Evolutionary conservation across 2,888 invertebrate species (phyloP).

Genomic region (Hoplodrina ambigua): DNA sequence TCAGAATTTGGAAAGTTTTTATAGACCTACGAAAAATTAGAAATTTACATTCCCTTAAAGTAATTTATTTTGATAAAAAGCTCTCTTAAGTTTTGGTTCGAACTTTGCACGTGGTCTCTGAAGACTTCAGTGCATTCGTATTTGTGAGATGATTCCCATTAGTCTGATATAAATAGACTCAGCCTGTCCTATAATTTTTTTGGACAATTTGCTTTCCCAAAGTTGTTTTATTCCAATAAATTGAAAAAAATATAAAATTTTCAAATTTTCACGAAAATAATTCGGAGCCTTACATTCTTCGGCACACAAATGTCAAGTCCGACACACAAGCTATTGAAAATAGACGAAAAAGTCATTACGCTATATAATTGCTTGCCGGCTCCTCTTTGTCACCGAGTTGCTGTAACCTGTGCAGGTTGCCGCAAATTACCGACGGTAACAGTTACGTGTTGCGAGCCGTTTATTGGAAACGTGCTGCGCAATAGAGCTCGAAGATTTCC

Average conservation of each 20-base stretch:
- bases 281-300: not conserved
- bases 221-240: not conserved
- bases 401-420: conserved; percentile 33
- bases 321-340: conserved; percentile 24
- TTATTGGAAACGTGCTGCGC: conserved; percentile 58
- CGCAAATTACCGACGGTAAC: conserved; percentile 30
- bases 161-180: too few relatives aligned
- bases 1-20: not conserved
- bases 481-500: conserved; percentile 50
- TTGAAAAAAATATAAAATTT: not conserved
- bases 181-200: too few relatives aligned
- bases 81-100: too few relatives aligned
- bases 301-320: conserved; percentile 16
- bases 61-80: too few relatives aligned
- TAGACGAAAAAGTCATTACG: conserved; percentile 43
- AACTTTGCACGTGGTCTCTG: too few relatives aligned
- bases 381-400: conserved; percentile 38
- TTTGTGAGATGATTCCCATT: too few relatives aligned
- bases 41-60: too few relatives aligned
- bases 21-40: too few relatives aligned
- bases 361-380: conserved; percentile 48
- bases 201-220: not conserved
- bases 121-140: too few relatives aligned
- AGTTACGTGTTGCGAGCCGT: conserved; percentile 19
- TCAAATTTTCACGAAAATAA: conserved; percentile 18